phyloP scores from a whole-genome alignment of 2,888 invertebrate genomes.

The Cryptosula pallasiana region DNA sequence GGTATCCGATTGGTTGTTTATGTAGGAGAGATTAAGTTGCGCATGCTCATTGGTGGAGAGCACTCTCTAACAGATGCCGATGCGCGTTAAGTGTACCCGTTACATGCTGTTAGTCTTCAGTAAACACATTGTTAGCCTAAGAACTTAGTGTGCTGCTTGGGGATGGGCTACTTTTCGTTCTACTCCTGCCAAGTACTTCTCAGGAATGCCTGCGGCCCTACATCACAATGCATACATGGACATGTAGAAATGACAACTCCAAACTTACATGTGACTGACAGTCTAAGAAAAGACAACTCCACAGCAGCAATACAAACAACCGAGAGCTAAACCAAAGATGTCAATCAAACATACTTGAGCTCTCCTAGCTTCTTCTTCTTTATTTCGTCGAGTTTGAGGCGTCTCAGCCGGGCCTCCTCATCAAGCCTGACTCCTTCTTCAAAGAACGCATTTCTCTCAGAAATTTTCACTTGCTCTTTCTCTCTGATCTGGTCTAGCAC shows the following conservation, averaged over 20 bases:
- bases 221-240: too few relatives aligned
- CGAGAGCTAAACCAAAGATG: too few relatives aligned
- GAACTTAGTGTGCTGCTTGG: conserved; percentile 29
- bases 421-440: conserved; percentile 52
- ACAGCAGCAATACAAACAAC: too few relatives aligned
- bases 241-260: conserved; percentile 8
- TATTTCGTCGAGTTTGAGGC: conserved; percentile 48
- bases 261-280: background rate
- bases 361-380: conserved; percentile 51
- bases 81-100: too few relatives aligned
- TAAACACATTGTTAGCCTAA: too few relatives aligned
- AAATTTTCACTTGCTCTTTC: conserved; percentile 48
- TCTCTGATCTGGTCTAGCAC: conserved; percentile 49
- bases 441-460: conserved; percentile 51
- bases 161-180: conserved; percentile 49
- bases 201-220: conserved; percentile 51
- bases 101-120: too few relatives aligned
- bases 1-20: too few relatives aligned
- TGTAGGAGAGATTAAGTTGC: too few relatives aligned
- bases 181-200: conserved; percentile 52
- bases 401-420: conserved; percentile 47
- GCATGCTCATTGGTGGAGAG: too few relatives aligned
- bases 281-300: background rate
- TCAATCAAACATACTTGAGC: conserved; percentile 43
- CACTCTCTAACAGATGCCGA: too few relatives aligned